Conservation (phyloP, 2,113 vertebrate species). For the Paracanthobrama guichenoti region DNA sequence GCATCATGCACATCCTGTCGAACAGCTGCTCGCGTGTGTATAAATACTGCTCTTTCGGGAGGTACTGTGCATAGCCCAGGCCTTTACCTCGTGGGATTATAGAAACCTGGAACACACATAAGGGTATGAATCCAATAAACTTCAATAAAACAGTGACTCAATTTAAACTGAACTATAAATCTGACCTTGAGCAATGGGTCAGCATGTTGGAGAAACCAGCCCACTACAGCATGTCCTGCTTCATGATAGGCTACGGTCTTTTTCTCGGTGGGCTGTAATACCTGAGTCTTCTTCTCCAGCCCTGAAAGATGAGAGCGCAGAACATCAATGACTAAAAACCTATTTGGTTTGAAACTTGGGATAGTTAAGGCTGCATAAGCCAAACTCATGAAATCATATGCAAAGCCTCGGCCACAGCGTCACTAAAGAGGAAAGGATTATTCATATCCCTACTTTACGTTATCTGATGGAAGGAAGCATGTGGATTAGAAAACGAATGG, state of each 20-base stretch:
- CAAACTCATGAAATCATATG: background rate
- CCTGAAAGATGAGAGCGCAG: slow-evolving; percentile 51
- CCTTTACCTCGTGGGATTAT: slow-evolving; percentile 71
- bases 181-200: slow-evolving; percentile 72
- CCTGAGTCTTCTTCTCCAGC: slow-evolving; percentile 75
- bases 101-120: slow-evolving; percentile 66
- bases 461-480: background rate
- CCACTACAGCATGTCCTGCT: slow-evolving; percentile 69
- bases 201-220: slow-evolving; percentile 71
- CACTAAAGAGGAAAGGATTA: background rate
- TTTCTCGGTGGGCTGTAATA: slow-evolving; percentile 71
- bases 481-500: background rate
- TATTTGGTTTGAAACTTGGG: background rate
- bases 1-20: slow-evolving; percentile 72
- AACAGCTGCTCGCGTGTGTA: slow-evolving; percentile 72
- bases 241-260: slow-evolving; percentile 68
- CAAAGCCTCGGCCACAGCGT: background rate
- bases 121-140: background rate
- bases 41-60: slow-evolving; percentile 72
- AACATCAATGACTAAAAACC: background rate
- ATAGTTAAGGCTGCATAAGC: background rate
- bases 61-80: slow-evolving; percentile 68
- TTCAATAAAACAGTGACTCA: background rate
- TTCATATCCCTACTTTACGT: background rate
- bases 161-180: background rate